Evolutionary conservation across 2,888 invertebrate genomes (phyloP), one percentile per base, ranked within the genome.

Genomic region (Tridacna gigas): DNA sequence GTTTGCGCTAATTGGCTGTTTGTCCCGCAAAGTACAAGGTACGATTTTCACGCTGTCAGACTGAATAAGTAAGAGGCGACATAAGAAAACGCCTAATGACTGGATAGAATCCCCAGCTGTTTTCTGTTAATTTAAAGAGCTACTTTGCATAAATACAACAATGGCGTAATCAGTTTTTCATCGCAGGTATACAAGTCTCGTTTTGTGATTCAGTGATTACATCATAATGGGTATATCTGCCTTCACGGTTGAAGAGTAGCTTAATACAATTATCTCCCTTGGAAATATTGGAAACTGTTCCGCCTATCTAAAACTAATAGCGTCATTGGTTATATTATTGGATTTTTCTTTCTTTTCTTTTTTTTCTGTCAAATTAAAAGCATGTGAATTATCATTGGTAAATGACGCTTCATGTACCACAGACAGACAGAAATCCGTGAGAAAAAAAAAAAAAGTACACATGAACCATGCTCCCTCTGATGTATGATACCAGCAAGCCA

Each of bases 1-100:
- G 47, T 74, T 74, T 48, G 45, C 45, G 67, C 71, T 82, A 82
- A 82, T 82, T 82, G 82, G 82, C 74, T 71, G 47, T 61, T 60
- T 75, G 61, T 75, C 37, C 47, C n/a, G 63, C 61, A n/a, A 63
- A 71, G 75, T 75, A 63, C 75, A 22, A 75, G 75, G 75, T 75
- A 75, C 75, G 75, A 75, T 47, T 25, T 45, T 75, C 75, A 75
- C 75, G 75, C 75, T 75, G 75, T 75, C 75, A 45, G 63, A 45
- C 56, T 75, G 75, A 75, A 75, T 75, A 63, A 63, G 47, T 47
- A 37, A 60, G 60, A 74, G 26, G 20, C 48, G 51, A 7, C 66
- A 26, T 60, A 60, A 74, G 28, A 60, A 61, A 75, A 25, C 20
- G 26, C 61, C 51, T 77, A 69, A 69, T 69, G 69, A 77, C 69